phyloP scores from a whole-genome alignment of 1,140 invertebrate genomes.

The Bombus breviceps region DNA sequence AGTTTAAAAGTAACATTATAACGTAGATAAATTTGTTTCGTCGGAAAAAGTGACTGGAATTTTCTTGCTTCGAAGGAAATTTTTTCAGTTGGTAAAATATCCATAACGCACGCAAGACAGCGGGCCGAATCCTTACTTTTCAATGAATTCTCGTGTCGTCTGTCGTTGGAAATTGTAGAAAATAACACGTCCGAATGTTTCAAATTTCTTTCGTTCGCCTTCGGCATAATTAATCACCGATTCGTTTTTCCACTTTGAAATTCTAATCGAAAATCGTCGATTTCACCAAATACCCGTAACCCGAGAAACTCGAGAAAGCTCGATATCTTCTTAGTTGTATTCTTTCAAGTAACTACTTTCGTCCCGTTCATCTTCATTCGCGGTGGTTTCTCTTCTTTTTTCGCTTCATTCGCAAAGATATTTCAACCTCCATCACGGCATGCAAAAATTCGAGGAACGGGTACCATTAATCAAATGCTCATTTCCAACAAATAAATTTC shows the following conservation, averaged over 20 bases:
- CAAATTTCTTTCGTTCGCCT: background rate
- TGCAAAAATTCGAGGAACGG: background rate
- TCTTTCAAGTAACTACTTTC: background rate
- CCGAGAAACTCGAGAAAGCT: no score
- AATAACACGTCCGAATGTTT: background rate
- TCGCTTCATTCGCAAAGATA: background rate
- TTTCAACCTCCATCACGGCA: no score
- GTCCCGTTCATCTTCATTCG: background rate
- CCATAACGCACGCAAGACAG: no score
- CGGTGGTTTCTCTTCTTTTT: background rate
- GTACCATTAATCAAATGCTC: slow-evolving; percentile 1
- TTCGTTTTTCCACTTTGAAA: background rate
- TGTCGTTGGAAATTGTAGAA: no score
- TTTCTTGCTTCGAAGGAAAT: no score
- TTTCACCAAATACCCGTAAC: background rate
- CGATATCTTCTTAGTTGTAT: background rate
- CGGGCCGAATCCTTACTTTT: no score
- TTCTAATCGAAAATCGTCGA: background rate
- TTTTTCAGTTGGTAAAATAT: no score
- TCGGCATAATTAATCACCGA: background rate
- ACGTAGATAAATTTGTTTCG: no score
- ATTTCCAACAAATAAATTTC: slow-evolving; percentile 30
- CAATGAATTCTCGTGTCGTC: no score
- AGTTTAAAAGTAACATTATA: no score
- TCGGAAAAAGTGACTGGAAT: no score